Evolutionary conservation across 2,888 invertebrate genomes (phyloP), one percentile per base, ranked within the genome.

Genomic region (Schizotus pectinicornis): DNA sequence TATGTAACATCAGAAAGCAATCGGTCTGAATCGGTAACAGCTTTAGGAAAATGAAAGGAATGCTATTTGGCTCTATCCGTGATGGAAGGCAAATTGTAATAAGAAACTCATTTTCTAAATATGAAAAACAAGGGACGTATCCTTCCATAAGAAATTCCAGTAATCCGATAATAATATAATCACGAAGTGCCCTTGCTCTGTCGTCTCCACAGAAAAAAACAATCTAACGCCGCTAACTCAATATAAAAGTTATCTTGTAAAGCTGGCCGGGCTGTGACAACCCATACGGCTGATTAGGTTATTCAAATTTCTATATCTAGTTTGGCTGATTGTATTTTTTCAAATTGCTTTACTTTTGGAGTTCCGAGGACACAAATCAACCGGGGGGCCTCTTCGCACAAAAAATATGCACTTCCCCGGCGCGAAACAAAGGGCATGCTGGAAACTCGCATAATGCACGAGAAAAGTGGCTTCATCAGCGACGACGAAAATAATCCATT

Each of bases 161-260:
- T 65, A 65, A 65, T 65, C 63, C 43, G 55, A 63, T 65, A 63
- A 65, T 57, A 65, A 63, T 56, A 63, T 65, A 63, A 65, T 63
- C 63, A 59, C 58, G 46, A 56, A 60, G 56, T 63, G 57, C 57
- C 53, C 62, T 59, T n/a, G 6, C 22, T 22, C 39, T 57, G 31
- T 53, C 45, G 48, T 43, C 14, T 31, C 34, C 46, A 49, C 48
- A 63, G 62, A 56, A 64, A 67, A 70, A 70, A 71, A 72, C 71
- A 73, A 71, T 73, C 71, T 68, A 66, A 66, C 63, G 61, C 62
- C 57, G 59, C 67, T 70, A 74, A 74, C 71, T 71, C 67, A 69
- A 72, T 72, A 69, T 64, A 71, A 71, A 73, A 71, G 70, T 74
- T 74, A 70, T 69, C 68, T 67, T 41, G 62, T 41, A 59, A 54